phyloP scores from a whole-genome alignment of 2,797 vertebrate genomes.

The Mormyrus proboscirostris region DNA sequence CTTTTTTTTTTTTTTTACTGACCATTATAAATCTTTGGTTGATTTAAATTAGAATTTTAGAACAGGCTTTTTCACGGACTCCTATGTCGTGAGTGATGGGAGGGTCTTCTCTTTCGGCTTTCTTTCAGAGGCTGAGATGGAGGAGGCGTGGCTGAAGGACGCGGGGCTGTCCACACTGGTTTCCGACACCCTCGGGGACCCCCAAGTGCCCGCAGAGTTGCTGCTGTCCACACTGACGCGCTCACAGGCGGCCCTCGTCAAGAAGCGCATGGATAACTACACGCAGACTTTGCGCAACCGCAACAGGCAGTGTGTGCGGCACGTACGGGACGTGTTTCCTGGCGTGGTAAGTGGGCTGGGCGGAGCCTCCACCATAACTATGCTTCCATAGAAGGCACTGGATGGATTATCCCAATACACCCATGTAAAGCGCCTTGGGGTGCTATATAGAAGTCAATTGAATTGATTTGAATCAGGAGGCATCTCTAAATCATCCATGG shows the following conservation, averaged over 20 bases:
- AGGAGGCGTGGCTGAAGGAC: constrained; percentile 86
- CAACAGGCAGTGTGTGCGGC: constrained; percentile 72
- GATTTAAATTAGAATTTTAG: background rate
- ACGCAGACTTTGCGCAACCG: constrained; percentile 81
- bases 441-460: background rate
- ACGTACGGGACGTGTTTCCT: constrained; percentile 79
- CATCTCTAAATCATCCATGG: background rate
- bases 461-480: background rate
- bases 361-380: background rate
- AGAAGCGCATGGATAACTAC: constrained; percentile 82
- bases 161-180: constrained; percentile 80
- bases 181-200: constrained; percentile 56
- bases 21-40: background rate
- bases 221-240: constrained; percentile 83
- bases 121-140: constrained; percentile 77
- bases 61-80: background rate
- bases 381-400: background rate
- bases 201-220: constrained; percentile 63
- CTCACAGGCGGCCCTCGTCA: constrained; percentile 81
- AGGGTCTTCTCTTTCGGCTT: constrained; percentile 15
- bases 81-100: background rate
- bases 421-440: background rate
- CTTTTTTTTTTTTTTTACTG: background rate
- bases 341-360: constrained; percentile 61
- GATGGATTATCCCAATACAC: background rate